phyloP scores from a whole-genome alignment of 2,113 vertebrate genomes.

The Phalacrocorax brasilianus region DNA sequence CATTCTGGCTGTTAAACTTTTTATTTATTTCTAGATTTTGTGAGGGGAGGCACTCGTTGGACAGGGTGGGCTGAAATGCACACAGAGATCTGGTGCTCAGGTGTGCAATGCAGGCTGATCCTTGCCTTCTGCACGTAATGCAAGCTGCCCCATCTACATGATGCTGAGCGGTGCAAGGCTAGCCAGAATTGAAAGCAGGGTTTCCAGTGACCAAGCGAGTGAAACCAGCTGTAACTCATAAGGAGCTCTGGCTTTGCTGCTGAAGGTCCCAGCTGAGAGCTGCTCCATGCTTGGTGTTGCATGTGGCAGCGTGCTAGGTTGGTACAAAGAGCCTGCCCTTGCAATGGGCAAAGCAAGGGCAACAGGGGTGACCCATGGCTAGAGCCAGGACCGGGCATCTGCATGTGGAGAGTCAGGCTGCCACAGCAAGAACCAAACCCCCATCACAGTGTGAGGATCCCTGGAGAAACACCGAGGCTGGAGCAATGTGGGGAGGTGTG shows the following conservation, averaged over 20 bases:
- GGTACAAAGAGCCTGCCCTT: background rate
- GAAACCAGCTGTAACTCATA: background rate
- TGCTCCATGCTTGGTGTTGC: background rate
- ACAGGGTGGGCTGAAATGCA: background rate
- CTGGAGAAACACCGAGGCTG: background rate
- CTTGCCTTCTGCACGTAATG: background rate
- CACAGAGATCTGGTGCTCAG: background rate
- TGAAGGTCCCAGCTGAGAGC: background rate
- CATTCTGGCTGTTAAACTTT: constrained; percentile 21
- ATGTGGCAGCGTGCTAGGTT: rapidly evolving
- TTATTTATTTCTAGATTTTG: constrained; percentile 41
- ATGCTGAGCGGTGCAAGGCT: background rate
- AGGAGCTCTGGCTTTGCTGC: background rate
- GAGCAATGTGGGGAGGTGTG: background rate
- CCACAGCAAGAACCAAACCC: background rate
- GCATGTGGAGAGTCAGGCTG: background rate
- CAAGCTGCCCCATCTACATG: rapidly evolving
- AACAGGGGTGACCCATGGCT: rapidly evolving
- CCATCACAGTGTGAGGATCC: background rate
- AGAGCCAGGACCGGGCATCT: background rate
- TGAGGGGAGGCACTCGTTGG: background rate
- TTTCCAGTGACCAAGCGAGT: background rate
- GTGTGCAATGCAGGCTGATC: background rate
- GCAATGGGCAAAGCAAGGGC: background rate
- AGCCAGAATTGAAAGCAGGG: background rate